Base-by-base conservation (phyloP, 2,113 vertebrate species). In the Marmota monax region DNA sequence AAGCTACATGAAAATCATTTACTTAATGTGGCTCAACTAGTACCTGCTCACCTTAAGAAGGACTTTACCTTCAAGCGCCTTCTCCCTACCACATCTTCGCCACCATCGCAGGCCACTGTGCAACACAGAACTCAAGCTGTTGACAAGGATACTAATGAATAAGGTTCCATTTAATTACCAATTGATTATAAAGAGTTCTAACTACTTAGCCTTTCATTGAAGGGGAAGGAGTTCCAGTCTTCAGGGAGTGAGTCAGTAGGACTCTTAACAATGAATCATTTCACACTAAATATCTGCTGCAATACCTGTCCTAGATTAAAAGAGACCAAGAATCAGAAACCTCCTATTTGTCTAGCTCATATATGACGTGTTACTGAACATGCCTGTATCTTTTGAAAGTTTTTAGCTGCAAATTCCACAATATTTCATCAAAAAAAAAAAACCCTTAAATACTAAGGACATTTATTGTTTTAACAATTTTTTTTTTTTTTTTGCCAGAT, bases 331-430 rank as follows among this genome's bases (percentile, higher is more conserved):
- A 25, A 76, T 73, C 42, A 72, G 76, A 90, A 95, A 76, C 1
- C 17, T 32, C 12, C 39, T 48, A 1, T 16, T 58, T 76, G 90
- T 74, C 65, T 42, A 34, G 17, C 67, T 92, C 42, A 69, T 61
- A 63, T 22, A 8, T 23, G 61, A 96, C 13, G 65, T 16, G 32
- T 85, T 27, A 32, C 77, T 69, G 39, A 72, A 17, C 11, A 7
- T 42, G 14, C 23, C 72, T 32, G 2, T 67, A 67, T 84, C 88
- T 78, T 84, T 89, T 84, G 58, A 48, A 56, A 94, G 51, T 13
- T 78, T 82, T 63, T 51, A 34, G 27, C 63, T 70, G 39, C 69
- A 58, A 82, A 97, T 48, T n/a, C 85, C 53, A 92, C 53, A 82
- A 84, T 48, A 48, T 3, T 23, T 56, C 61, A 39, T 53, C 20